Percentiles rank a stretch among this genome's conserved stretches.
Conservation (phyloP, 2,113 vertebrate species). For the Stigmatopora nigra region DNA sequence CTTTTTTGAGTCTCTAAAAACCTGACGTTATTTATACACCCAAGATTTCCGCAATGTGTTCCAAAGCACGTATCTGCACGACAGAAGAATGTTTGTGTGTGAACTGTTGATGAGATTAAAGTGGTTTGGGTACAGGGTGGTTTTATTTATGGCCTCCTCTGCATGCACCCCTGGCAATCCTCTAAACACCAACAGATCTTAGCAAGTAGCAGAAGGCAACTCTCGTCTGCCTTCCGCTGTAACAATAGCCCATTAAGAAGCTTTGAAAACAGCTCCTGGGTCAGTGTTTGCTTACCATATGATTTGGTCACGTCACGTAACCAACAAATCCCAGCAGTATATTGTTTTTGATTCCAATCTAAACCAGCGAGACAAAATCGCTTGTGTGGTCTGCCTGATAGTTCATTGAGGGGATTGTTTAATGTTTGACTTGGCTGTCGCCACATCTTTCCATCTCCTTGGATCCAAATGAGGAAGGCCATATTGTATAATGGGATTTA, state of each 20-base stretch:
- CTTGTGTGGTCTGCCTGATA: constrained; percentile 15
- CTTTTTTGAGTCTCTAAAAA: neutral
- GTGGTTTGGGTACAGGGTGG: constrained; percentile 20
- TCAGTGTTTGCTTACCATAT: neutral
- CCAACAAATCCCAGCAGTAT: neutral
- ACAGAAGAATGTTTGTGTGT: neutral
- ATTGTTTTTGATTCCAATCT: constrained; percentile 17
- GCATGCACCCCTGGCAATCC: constrained; percentile 45
- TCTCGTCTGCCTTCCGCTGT: neutral
- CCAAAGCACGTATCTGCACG: neutral
- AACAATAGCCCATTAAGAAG: constrained; percentile 1
- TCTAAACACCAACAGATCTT: constrained; percentile 38
- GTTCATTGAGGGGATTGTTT: constrained; percentile 26
- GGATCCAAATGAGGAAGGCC: constrained; percentile 16
- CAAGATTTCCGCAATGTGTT: neutral
- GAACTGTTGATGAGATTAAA: constrained; percentile 27
- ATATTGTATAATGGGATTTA: constrained; percentile 55
- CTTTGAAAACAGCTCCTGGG: neutral
- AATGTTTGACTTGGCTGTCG: constrained; percentile 40
- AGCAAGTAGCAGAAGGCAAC: neutral
- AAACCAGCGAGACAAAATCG: constrained; percentile 14
- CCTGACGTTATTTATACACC: neutral
- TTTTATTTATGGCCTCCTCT: constrained; percentile 42
- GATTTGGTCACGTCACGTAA: neutral
- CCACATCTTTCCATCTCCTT: constrained; percentile 43